Conservation (phyloP, 1,140 invertebrate genomes). For the Tribolium madens region DNA sequence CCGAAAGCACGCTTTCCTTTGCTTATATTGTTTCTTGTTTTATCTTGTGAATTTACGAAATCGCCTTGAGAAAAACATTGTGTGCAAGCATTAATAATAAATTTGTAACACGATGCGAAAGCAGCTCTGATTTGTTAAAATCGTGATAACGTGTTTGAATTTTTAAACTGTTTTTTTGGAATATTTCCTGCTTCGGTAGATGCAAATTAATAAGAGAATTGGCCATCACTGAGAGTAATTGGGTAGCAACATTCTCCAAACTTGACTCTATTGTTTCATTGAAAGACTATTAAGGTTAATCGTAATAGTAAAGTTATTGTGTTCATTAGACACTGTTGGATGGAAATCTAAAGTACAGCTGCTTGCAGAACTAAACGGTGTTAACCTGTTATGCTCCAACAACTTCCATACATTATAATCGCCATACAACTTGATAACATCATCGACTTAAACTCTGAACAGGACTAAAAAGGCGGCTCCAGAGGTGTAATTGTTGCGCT, state of each 20-base stretch:
- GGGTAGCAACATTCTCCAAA: conserved; percentile 13
- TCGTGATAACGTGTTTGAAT: not conserved
- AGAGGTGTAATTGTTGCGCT: conserved; percentile 17
- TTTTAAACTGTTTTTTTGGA: not conserved
- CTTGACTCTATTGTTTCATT: conserved; percentile 11
- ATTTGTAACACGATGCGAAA: conserved; percentile 29
- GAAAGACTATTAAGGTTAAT: conserved; percentile 33
- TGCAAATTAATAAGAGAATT: conserved; percentile 2
- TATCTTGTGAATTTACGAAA: conserved; percentile 42
- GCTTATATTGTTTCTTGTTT: conserved; percentile 36
- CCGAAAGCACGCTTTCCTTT: conserved; percentile 25
- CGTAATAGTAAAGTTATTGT: conserved; percentile 27
- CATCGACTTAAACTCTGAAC: not conserved
- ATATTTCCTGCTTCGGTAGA: not conserved
- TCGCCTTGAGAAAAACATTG: conserved; percentile 16
- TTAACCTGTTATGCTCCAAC: not conserved
- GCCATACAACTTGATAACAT: conserved; percentile 18
- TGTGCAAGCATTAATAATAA: conserved; percentile 44
- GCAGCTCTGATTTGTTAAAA: conserved; percentile 31
- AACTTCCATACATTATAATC: not conserved
- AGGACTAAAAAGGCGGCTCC: conserved; percentile 12
- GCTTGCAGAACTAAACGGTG: conserved; percentile 5
- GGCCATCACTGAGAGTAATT: conserved; percentile 9
- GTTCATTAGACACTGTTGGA: conserved; percentile 19
- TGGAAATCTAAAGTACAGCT: conserved; percentile 11